Evolutionary conservation across 2,113 vertebrate genomes (phyloP), one percentile per base, ranked within the genome.

Genomic region (Grus americana): DNA sequence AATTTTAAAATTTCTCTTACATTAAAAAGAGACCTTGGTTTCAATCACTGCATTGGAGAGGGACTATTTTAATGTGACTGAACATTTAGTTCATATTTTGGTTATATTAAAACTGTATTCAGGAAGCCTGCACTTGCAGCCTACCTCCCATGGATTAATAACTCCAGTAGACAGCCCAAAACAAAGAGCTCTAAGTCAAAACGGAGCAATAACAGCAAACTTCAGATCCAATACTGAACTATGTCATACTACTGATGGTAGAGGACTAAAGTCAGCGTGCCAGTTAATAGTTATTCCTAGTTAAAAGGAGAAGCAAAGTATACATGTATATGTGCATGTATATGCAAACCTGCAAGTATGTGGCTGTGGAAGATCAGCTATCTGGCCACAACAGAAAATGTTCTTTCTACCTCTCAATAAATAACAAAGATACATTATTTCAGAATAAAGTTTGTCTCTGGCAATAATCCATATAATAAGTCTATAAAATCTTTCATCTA

Each of bases 301-400:
- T 42, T 55, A 84, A 65, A 79, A 42, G 30, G 26, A 85, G 29
- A 49, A 67, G 32, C 8, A 78, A 79, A 88, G 10, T 6, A 47
- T 7, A 18, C 16, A 13, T 1, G 1, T 1, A 49, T 10, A 24
- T 6, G 21, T 7, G 7, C 5, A 3, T 9, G 7, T 9, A 61
- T 32, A 23, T 10, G 9, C 40, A 68, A 82, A 65, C 21, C 58
- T 83, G 34, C 23, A 79, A 59, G 44, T 14, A 32, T 15, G 19
- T 7, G 32, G 21, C 47, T 22, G 5, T 10, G n/a, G 46, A 47
- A 93, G 81, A 79, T 75, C 18, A 76, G 49, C 44, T 78, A 11
- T 26, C 24, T 52, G 72, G 30, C 57, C 34, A 66, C 38, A 57
- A 50, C 5, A 91, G 52, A 88, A 83, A 82, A 92, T 49, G 44